Evolutionary conservation across 2,888 invertebrate species (phyloP).

Genomic region (Corythucha ciliata): DNA sequence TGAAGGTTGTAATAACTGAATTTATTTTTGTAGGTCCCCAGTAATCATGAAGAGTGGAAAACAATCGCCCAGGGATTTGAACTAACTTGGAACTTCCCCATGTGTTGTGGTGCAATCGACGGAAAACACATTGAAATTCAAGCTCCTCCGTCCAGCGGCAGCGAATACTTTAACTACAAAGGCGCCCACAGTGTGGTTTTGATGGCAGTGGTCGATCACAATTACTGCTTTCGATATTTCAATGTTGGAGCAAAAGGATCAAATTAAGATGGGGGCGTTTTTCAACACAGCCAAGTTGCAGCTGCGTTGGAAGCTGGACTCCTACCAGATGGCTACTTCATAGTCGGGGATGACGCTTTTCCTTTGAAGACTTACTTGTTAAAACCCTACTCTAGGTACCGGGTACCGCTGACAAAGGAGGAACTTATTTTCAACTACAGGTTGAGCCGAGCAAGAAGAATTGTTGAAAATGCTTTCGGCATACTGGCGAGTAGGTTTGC

Average conservation of each 20-base stretch:
- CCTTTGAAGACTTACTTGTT: slow-evolving; percentile 28
- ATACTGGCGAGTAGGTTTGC: slow-evolving; percentile 30
- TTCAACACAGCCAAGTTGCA: not conserved
- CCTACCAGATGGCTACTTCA: slow-evolving; percentile 18
- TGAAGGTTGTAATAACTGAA: not conserved
- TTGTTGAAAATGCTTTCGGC: slow-evolving; percentile 32
- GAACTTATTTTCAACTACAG: slow-evolving; percentile 33
- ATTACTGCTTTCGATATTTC: not conserved
- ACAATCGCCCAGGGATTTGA: slow-evolving; percentile 26
- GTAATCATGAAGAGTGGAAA: not conserved
- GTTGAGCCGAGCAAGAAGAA: slow-evolving; percentile 29
- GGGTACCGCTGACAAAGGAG: too few relatives aligned
- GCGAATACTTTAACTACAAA: slow-evolving; percentile 35
- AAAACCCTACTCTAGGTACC: slow-evolving; percentile 27
- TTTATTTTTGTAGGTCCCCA: not conserved
- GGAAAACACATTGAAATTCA: slow-evolving; percentile 36
- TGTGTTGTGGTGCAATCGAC: slow-evolving; percentile 33
- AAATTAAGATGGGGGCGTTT: not conserved
- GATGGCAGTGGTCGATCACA: slow-evolving; percentile 33
- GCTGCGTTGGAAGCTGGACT: slow-evolving; percentile 23
- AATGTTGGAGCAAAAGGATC: not conserved
- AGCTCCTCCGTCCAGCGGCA: slow-evolving; percentile 32
- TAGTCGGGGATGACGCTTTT: slow-evolving; percentile 24
- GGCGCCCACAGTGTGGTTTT: slow-evolving; percentile 34
- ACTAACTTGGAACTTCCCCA: slow-evolving; percentile 33